Percentiles rank a stretch among this genome's conserved stretches.
Conservation (phyloP, 1,140 invertebrate species). For the Apis laboriosa region DNA sequence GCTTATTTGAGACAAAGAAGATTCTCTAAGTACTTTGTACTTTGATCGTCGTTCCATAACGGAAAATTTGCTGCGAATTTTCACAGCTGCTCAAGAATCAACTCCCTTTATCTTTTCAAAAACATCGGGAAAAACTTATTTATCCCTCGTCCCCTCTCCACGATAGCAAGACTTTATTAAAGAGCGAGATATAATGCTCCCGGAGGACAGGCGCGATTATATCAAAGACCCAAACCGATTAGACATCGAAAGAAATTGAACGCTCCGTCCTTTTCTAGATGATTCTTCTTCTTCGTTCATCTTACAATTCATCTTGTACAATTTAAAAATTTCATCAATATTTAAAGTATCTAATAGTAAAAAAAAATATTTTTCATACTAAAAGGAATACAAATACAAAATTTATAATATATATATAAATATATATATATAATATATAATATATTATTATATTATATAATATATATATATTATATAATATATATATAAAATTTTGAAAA, state of each 20-base stretch:
- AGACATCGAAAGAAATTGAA: slow-evolving; percentile 29
- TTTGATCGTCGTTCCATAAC: slow-evolving; percentile 51
- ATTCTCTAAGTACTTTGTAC: neutral
- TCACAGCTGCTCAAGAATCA: slow-evolving; percentile 20
- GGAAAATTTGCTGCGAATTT: slow-evolving; percentile 50
- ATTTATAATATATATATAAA: no score
- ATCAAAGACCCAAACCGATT: slow-evolving; percentile 40
- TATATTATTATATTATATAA: no score
- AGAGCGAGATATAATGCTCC: slow-evolving; percentile 23
- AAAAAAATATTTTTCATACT: no score
- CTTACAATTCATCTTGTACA: no score
- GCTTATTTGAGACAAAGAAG: no score
- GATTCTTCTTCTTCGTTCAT: neutral
- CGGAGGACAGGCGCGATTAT: slow-evolving; percentile 36
- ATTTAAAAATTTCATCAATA: no score
- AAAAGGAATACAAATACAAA: no score
- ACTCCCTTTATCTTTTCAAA: neutral
- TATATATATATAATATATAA: no score
- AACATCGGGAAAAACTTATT: slow-evolving; percentile 49
- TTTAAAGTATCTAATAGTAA: no score
- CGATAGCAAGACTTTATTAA: slow-evolving; percentile 40
- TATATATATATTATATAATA: no score
- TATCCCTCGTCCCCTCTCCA: slow-evolving; percentile 22
- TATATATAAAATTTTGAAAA: no score
- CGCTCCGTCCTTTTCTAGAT: neutral